Percentiles rank a stretch among this genome's conserved stretches.
Evolutionary conservation across 2,888 invertebrate genomes (phyloP).

Genomic region (Tribolium freemani): DNA sequence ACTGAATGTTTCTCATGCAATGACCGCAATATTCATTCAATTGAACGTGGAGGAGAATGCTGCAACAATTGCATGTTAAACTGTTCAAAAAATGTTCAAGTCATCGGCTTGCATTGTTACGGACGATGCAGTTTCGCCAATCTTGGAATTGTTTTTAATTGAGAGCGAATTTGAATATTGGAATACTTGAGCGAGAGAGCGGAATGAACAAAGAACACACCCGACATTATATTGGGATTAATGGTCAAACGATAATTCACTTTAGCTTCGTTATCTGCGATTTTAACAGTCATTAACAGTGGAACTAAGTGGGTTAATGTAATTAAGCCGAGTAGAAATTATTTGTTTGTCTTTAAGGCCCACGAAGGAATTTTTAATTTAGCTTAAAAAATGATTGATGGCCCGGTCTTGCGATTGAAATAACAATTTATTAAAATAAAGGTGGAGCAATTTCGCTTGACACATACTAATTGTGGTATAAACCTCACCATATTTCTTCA

Average conservation of each 20-base stretch:
- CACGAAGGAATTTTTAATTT: neutral
- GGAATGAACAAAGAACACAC: slow-evolving; percentile 18
- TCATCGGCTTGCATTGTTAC: slow-evolving; percentile 9
- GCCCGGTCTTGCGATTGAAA: neutral
- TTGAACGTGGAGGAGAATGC: slow-evolving; percentile 25
- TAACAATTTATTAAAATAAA: neutral
- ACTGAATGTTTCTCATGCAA: slow-evolving; percentile 37
- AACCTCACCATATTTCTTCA: neutral
- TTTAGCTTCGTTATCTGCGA: neutral
- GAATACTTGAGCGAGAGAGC: slow-evolving; percentile 17
- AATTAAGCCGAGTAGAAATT: neutral
- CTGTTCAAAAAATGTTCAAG: slow-evolving; percentile 11
- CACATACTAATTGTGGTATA: neutral
- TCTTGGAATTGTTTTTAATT: slow-evolving; percentile 9
- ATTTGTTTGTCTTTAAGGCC: too few species aligned
- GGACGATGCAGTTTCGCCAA: slow-evolving; percentile 13
- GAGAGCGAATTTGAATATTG: slow-evolving; percentile 20
- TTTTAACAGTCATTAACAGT: neutral
- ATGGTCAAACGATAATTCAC: slow-evolving; percentile 14
- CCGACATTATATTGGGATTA: slow-evolving; percentile 17
- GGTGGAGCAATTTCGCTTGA: neutral
- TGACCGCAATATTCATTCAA: slow-evolving; percentile 41
- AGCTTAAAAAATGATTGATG: neutral
- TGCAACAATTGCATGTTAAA: neutral
- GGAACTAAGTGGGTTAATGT: neutral